phyloP scores from a whole-genome alignment of 2,888 invertebrate genomes.

The Cheilosia grossa region DNA sequence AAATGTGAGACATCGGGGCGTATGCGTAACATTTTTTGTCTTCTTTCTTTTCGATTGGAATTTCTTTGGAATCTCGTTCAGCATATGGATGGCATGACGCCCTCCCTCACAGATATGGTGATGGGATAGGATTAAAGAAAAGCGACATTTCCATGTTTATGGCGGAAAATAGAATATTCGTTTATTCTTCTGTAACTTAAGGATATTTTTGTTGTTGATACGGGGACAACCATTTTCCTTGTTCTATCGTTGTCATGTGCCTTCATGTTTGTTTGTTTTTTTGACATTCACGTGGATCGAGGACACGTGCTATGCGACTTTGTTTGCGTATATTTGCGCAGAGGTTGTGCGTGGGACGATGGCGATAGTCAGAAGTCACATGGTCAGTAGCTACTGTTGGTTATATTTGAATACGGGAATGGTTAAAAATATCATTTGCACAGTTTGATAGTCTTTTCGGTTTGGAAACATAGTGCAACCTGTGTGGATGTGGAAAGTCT shows the following conservation, averaged over 20 bases:
- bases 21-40: conserved; percentile 48
- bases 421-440: conserved; percentile 4
- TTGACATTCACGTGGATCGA: conserved; percentile 45
- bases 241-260: conserved; percentile 34
- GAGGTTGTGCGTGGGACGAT: conserved; percentile 4
- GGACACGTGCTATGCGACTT: conserved; percentile 43
- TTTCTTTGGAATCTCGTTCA: conserved; percentile 38
- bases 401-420: background rate
- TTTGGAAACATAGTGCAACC: background rate
- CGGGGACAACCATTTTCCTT: conserved; percentile 2
- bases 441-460: background rate
- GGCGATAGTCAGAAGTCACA: background rate
- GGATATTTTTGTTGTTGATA: conserved; percentile 21
- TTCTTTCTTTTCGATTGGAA: conserved; percentile 3
- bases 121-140: conserved; percentile 14
- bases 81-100: conserved; percentile 28
- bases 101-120: background rate
- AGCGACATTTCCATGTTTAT: conserved; percentile 27
- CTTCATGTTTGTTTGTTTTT: conserved; percentile 2
- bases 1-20: conserved; percentile 45
- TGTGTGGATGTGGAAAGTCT: background rate
- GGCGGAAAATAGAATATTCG: background rate
- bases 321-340: conserved; percentile 20
- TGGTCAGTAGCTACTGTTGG: background rate
- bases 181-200: conserved; percentile 1